phyloP scores from a whole-genome alignment of 2,113 vertebrate species.

The Burhinus oedicnemus region DNA sequence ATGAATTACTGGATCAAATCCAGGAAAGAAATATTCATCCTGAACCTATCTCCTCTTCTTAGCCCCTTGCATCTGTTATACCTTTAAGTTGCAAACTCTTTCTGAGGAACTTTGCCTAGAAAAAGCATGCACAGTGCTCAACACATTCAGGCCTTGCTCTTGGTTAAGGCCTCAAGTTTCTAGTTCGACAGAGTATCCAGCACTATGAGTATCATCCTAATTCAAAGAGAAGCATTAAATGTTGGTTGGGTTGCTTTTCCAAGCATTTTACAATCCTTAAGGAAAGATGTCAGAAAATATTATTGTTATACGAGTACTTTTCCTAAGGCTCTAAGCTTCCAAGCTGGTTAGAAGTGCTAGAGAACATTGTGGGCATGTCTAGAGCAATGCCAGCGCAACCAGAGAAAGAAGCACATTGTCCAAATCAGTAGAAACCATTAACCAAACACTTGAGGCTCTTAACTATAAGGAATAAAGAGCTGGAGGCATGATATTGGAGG shows the following conservation, averaged over 20 bases:
- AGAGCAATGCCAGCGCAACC: neutral
- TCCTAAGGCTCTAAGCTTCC: neutral
- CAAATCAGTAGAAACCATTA: neutral
- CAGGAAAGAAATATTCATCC: neutral
- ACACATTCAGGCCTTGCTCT: neutral
- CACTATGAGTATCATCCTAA: neutral
- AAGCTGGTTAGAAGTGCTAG: neutral
- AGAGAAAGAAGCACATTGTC: neutral
- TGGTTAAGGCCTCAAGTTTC: neutral
- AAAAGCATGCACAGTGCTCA: rapidly evolving
- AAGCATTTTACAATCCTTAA: neutral
- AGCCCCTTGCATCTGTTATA: neutral
- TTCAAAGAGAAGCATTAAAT: neutral
- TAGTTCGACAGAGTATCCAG: neutral
- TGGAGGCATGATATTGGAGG: neutral
- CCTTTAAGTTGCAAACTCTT: neutral
- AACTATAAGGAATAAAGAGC: neutral
- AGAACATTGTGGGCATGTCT: neutral
- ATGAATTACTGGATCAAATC: neutral
- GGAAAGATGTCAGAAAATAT: neutral
- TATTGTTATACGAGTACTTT: neutral
- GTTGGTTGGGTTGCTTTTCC: neutral
- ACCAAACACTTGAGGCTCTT: neutral
- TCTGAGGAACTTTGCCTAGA: neutral
- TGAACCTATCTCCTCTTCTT: neutral